A percentile compares a stretch with the other conserved stretches of the same genome.
Conservation (phyloP, 2,888 invertebrate species). For the Zaprionus bogoriensis region DNA sequence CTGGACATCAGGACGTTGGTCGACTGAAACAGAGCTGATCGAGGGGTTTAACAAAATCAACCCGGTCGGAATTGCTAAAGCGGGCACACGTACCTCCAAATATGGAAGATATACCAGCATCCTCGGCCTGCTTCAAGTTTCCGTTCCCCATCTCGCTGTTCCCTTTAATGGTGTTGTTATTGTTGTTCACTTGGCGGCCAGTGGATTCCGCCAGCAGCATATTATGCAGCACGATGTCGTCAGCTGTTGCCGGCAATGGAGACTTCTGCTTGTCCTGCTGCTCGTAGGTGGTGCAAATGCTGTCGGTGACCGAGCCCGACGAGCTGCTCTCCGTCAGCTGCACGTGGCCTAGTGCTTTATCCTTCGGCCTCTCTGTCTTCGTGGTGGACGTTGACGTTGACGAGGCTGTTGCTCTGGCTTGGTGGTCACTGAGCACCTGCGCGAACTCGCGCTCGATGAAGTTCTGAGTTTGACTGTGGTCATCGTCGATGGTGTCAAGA, state of each 20-base stretch:
- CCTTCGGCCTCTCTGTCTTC: constrained; percentile 11
- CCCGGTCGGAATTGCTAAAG: not conserved
- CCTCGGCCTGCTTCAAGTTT: constrained; percentile 55
- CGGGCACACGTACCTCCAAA: constrained; percentile 82
- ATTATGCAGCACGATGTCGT: constrained; percentile 36
- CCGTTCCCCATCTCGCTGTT: constrained; percentile 17
- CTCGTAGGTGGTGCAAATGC: constrained; percentile 86
- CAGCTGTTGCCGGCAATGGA: constrained; percentile 17
- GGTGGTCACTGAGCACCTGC: constrained; percentile 26
- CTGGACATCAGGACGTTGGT: constrained; percentile 83
- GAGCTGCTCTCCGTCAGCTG: constrained; percentile 86
- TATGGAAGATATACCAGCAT: constrained; percentile 79
- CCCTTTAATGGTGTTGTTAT: constrained; percentile 24
- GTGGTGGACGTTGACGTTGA: not conserved
- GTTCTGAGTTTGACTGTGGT: constrained; percentile 51
- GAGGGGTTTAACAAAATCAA: not conserved
- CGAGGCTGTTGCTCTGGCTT: not conserved
- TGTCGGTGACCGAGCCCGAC: constrained; percentile 86
- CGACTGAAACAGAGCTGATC: constrained; percentile 84
- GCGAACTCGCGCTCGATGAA: constrained; percentile 69
- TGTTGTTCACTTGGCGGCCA: constrained; percentile 6
- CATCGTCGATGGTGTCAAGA: constrained; percentile 83
- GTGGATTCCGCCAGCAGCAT: constrained; percentile 26
- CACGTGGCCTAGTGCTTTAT: constrained; percentile 62
- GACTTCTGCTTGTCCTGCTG: constrained; percentile 75